Base-by-base conservation (phyloP, 2,888 invertebrate species). In the Melipona beecheii region DNA sequence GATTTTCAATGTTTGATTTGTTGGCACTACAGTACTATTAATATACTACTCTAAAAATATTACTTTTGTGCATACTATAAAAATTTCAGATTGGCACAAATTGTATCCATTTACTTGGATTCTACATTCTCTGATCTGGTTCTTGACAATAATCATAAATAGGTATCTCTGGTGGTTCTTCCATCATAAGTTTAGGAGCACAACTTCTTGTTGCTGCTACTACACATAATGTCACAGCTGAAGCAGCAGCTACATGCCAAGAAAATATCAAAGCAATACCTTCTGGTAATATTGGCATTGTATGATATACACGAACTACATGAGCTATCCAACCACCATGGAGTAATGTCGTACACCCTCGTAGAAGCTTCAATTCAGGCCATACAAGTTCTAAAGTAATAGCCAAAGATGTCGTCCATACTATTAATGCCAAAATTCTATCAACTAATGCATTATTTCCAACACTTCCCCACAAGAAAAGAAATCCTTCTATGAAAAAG, bases 401-500 rank as follows among this genome's bases (percentile, higher is more conserved):
- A 13, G 91, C 89, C 2, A 93, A 19, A 24, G 91, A 85, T 4
- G 92, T 92, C 6, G 90, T 87, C 93, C 93, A 93, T 0, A 92
- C 93, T 64, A 91, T 90, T 2, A 85, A 84, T 0, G 92, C 90
- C 6, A 93, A 80, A 58, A 93, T 89, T 24, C 78, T 65, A 69
- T 92, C 91, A 15, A 92, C 86, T 4, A 89, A 65, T 9, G 83
- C 66, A 73, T 78, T 90, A 19, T 84, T 86, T 2, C 85, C 86
- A 2, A 86, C 78, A 62, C 80, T 91, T 1, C 90, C 90, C 87
- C 88, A 92, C 0, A 92, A 64, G 75, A 94, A 94, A 24, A 94
- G 89, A 75, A 94, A 93, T 13, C 94, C 95, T 86, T 95, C 95
- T 19, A 94, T 90, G 56, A 93, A 92, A 80, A 95, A 95, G 24